Evolutionary conservation across 2,113 vertebrate species (phyloP), one percentile per base, ranked within the genome.

Genomic region (Psammodynastes pulverulentus): DNA sequence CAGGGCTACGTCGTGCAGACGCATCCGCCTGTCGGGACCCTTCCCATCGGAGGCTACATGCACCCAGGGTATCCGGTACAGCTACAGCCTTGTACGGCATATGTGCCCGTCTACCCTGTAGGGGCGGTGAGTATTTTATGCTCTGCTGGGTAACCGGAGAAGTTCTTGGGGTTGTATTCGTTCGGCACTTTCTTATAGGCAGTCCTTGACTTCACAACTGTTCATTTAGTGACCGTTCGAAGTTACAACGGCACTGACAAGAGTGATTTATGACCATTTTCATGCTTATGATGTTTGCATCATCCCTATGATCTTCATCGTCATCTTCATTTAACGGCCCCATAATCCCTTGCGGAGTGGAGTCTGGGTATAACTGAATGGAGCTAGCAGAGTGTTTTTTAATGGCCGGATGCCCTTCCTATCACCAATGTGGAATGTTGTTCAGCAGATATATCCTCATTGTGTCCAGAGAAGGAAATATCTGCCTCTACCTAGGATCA

Each of bases 61-160:
- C 98, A 98, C 49, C 97, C 98, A 0, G 98, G 98, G 24, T 99
- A 98, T 95, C 98, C 98, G 0, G 97, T 99, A 34, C 98, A 99
- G 96, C 98, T 99, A 92, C 98, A 99, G 95, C 98, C 98, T 52
- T 99, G 98, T 97, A 98, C 98, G 0, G 98, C 98, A 43, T 99
- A 99, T 10, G 98, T 99, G 87, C 98, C 98, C 0, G 98, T 99
- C 88, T 99, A 99, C 94, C 98, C 98, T 0, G 98, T 99, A 94
- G 97, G 98, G 87, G 96, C 98, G 45, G 98, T 98, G 95, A 97
- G 97, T 97, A 89, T 84, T 23, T 23, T 85, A 45, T 19, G 43
- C 7, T 43, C 56, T 2, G n/a, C 4, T 8, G n/a, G 49, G 48
- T 67, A 53, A 15, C 34, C 5, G 19, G 39, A 72, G 39, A 10